phyloP scores from a whole-genome alignment of 1,140 invertebrate species.

The Stegodyphus mimosarum region DNA sequence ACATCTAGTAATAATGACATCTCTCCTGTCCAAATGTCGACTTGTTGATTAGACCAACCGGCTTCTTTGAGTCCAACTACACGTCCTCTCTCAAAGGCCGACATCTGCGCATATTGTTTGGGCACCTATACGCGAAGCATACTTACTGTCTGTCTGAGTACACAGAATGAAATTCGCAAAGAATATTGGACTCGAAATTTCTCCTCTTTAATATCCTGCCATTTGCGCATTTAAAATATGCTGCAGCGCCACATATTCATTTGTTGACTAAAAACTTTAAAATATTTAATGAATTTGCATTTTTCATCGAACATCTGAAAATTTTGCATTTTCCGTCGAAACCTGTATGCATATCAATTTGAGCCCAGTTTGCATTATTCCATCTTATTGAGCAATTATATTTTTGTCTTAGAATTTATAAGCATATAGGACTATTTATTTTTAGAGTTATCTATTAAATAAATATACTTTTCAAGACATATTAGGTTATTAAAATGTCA shows the following conservation, averaged over 20 bases:
- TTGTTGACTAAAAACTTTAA: neutral
- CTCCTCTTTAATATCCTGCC: neutral
- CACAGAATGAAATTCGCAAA: slow-evolving; percentile 5
- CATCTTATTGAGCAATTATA: neutral
- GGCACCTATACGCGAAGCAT: neutral
- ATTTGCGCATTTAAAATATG: neutral
- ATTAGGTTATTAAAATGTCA: no score
- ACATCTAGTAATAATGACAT: neutral
- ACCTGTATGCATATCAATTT: neutral
- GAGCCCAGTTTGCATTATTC: neutral
- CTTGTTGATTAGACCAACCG: neutral
- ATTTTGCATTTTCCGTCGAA: neutral
- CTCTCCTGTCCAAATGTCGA: neutral
- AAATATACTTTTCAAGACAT: no score
- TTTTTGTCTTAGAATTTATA: neutral
- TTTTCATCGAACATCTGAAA: no score
- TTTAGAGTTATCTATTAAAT: neutral
- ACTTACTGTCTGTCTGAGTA: slow-evolving; percentile 5
- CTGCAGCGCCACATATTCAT: neutral
- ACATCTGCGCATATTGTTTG: neutral
- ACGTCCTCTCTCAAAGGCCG: neutral
- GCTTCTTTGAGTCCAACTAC: neutral
- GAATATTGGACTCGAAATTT: neutral
- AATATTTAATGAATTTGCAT: no score
- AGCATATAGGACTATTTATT: neutral